Conservation (phyloP, 2,113 vertebrate species). For the Hylia prasina region DNA sequence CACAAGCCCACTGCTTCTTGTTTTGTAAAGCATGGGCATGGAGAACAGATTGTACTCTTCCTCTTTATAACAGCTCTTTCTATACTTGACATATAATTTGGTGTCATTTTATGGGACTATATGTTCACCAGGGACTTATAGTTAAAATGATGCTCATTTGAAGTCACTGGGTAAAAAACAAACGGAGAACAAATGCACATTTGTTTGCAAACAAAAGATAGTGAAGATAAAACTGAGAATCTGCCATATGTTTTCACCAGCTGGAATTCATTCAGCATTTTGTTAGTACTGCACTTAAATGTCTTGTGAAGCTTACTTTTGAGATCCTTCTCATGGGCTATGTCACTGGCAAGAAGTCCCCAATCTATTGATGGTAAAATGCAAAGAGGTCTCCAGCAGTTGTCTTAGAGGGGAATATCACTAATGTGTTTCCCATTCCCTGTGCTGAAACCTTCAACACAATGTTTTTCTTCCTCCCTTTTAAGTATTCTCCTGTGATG, state of each 20-base stretch:
- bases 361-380: background rate
- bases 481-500: background rate
- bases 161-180: slow-evolving; percentile 54
- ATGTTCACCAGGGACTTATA: slow-evolving; percentile 11
- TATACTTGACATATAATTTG: background rate
- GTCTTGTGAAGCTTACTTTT: background rate
- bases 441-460: background rate
- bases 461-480: background rate
- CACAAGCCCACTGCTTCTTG: background rate
- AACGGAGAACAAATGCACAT: slow-evolving; percentile 67
- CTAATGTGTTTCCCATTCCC: slow-evolving; percentile 29
- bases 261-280: slow-evolving; percentile 63
- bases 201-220: slow-evolving; percentile 73
- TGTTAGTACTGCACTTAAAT: slow-evolving; percentile 50
- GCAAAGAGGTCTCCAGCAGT: background rate
- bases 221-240: slow-evolving; percentile 68
- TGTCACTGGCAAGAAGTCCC: background rate
- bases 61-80: background rate
- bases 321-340: background rate
- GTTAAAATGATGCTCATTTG: slow-evolving; percentile 43
- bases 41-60: background rate
- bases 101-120: slow-evolving; percentile 6
- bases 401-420: background rate
- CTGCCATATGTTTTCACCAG: slow-evolving; percentile 70
- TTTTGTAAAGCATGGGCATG: background rate